phyloP scores from a whole-genome alignment of 1,140 invertebrate genomes.

The Anthonomus grandis region DNA sequence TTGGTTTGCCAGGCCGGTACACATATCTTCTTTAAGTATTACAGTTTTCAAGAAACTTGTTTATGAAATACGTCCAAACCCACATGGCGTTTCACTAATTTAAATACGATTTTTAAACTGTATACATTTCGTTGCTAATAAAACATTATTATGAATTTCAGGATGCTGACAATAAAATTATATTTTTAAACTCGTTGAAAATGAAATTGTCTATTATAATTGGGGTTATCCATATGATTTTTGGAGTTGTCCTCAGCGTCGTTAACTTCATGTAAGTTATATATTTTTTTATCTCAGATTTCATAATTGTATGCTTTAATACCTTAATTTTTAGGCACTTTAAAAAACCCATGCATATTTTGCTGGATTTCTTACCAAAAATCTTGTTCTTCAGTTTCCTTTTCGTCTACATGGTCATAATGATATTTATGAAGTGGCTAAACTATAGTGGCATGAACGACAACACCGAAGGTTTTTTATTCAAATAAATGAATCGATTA shows the following conservation, averaged over 20 bases:
- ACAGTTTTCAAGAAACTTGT: no score
- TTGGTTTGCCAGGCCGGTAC: no score
- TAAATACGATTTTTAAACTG: no score
- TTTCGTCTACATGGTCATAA: constrained; percentile 82
- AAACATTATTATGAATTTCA: no score
- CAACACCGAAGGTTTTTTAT: not conserved
- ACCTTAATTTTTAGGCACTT: no score
- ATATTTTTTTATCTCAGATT: no score
- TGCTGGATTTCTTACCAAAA: constrained; percentile 86
- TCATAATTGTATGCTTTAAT: no score
- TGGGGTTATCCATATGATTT: constrained; percentile 87
- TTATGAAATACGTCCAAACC: no score
- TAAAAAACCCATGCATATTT: constrained; percentile 68
- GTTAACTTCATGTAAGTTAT: constrained; percentile 61
- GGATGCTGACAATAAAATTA: constrained; percentile 69
- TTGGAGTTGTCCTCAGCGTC: constrained; percentile 77
- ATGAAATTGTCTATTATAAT: constrained; percentile 94
- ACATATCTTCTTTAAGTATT: no score
- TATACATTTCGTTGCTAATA: no score
- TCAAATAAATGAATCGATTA: no score
- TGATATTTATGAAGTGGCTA: constrained; percentile 90
- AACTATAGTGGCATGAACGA: constrained; percentile 56
- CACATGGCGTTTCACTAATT: no score
- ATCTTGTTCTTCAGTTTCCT: constrained; percentile 76
- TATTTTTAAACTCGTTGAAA: constrained; percentile 88